Conservation (phyloP, 2,797 vertebrate genomes). For the Ptychobarbus kaznakovi region DNA sequence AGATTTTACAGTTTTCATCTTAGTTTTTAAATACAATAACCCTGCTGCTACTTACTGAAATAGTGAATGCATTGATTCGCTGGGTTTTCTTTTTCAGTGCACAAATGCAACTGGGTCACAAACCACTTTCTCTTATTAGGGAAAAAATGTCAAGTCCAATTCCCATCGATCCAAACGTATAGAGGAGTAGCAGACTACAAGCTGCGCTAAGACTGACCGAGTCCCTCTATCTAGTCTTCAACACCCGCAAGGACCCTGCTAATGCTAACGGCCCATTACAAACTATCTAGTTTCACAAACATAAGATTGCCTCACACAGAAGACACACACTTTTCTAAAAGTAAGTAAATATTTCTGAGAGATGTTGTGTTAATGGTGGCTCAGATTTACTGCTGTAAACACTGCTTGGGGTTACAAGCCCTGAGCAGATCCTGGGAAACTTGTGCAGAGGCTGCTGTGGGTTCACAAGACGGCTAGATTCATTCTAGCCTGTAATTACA, state of each 20-base stretch:
- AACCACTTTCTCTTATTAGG: not conserved
- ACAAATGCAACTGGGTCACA: not conserved
- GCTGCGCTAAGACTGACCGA: not conserved
- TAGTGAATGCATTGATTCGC: not conserved
- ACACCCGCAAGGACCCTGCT: not conserved
- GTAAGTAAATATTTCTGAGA: not conserved
- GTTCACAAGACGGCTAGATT: conserved; percentile 47
- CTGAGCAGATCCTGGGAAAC: conserved; percentile 54
- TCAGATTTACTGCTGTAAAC: conserved; percentile 29
- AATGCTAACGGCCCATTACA: conserved; percentile 5
- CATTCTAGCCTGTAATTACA: conserved; percentile 63
- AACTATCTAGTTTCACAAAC: not conserved
- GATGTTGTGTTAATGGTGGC: conserved; percentile 20
- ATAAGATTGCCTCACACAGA: not conserved
- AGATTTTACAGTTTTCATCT: not conserved
- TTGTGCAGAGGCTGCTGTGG: conserved; percentile 45
- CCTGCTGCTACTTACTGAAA: not conserved
- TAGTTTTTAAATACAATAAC: not conserved
- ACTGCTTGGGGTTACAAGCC: conserved; percentile 35
- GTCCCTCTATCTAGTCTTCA: conserved; percentile 9
- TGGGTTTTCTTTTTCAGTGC: not conserved
- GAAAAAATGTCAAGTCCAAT: not conserved
- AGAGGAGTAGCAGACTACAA: conserved; percentile 17
- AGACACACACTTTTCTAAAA: not conserved
- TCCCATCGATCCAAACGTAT: conserved; percentile 34